Base-by-base conservation (phyloP, 2,113 vertebrate genomes). In the Oxyruncus cristatus region DNA sequence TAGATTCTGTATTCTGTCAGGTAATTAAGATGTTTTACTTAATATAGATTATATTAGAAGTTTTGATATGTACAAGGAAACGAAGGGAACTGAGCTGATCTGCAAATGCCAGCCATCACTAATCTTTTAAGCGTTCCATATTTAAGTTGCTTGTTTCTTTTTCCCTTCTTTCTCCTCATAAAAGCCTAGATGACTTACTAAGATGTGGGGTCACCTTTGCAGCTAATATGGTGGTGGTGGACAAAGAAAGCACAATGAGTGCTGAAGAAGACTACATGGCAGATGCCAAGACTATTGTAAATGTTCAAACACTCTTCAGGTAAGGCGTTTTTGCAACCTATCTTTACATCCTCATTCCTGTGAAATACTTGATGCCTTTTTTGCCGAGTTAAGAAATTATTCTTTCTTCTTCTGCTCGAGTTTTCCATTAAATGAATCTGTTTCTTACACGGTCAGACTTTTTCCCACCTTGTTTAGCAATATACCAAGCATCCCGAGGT, bases 181-280 rank as follows among this genome's bases (percentile, higher is more conserved):
- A 95, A 98, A 99, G 99, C 96, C 97, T 99, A 98, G 99, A 99
- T 98, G 99, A 99, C 93, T 97, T 99, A 95, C 88, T 99, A 74
- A 99, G 98, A 98, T 99, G 99, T 95, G 99, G 99, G 9, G 98
- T 99, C 92, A 99, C 99, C 92, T 99, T 99, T 83, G 99, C 99
- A 46, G 99, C 99, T 97, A 99, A 99, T 87, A 97, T 99, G 98
- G 99, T 99, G 91, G 99, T 99, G 12, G 99, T 99, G 89, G 99
- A 99, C 96, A 99, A 99, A 79, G 99, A 99, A 96, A 99, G 99
- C 91, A 99, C 99, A 32, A 99, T 99, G 99, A 99, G 99, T 53
- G 99, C 99, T 0, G 99, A 99, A 88, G 99, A 99, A 83, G 99
- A 99, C 97, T 99, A 99, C 97, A 99, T 99, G 99, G 99, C 99